These are phyloP conservation scores for Rhyacichthys aspro DNA, from an alignment of 2,797 vertebrate species.

Conservation along the genomic window DNA sequence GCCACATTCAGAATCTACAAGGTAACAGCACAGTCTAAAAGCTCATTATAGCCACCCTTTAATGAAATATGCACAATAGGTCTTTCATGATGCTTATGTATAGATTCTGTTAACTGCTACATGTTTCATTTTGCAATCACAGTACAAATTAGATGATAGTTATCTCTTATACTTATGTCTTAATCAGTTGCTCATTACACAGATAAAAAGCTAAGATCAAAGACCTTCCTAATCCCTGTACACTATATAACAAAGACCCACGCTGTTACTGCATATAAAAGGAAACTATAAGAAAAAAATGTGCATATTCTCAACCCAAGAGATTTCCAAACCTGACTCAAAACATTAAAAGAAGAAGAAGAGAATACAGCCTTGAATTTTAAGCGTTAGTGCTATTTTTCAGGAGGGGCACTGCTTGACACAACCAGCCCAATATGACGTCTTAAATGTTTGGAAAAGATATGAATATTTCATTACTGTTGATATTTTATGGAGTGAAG, in stretches of 20 bases:
- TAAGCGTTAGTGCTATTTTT: background rate
- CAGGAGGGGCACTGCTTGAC: background rate
- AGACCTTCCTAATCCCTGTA: background rate
- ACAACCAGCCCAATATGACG: background rate
- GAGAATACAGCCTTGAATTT: background rate
- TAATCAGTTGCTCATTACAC: no score
- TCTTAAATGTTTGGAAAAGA: constrained; percentile 8
- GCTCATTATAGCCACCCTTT: background rate
- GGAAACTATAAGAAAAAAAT: background rate
- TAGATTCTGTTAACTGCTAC: no score
- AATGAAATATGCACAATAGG: background rate
- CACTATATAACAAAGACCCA: background rate
- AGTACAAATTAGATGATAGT: no score
- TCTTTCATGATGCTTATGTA: no score
- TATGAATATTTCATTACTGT: background rate
- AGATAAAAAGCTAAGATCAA: no score
- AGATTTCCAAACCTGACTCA: constrained; percentile 3
- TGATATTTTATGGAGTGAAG: constrained; percentile 10
- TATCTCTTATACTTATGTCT: no score
- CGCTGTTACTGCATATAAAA: background rate
- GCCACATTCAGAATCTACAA: constrained; percentile 91
- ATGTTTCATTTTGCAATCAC: no score
- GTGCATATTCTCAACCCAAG: background rate
- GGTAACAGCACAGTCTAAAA: constrained; percentile 66
- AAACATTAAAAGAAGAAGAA: constrained; percentile 3